Evolutionary conservation across 1,140 invertebrate genomes (phyloP).

Genomic region (Luehdorfia chinensis): DNA sequence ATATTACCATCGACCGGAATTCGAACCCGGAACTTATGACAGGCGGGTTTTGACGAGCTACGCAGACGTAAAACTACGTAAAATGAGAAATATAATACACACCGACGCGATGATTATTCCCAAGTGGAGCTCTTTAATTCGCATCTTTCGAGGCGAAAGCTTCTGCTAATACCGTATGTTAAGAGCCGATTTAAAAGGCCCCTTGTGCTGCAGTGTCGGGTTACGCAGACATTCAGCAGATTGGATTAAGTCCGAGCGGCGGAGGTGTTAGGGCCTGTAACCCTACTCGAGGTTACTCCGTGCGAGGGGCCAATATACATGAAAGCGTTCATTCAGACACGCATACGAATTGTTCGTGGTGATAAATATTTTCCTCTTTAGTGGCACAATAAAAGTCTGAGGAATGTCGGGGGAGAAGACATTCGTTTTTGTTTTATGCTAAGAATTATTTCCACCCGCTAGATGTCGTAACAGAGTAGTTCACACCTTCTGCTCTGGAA

Average conservation of each 20-base stretch:
- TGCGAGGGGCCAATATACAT: conserved; percentile 3
- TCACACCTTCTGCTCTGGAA: too few relatives aligned
- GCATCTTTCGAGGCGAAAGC: conserved; percentile 10
- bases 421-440: too few relatives aligned
- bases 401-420: conserved; percentile 6
- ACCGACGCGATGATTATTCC: too few relatives aligned
- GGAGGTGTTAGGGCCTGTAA: too few relatives aligned
- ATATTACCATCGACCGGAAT: too few relatives aligned
- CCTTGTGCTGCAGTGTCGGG: conserved; percentile 4
- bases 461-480: too few relatives aligned
- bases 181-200: conserved; percentile 12
- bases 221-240: conserved; percentile 14
- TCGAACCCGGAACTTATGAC: too few relatives aligned
- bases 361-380: conserved; percentile 19
- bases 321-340: conserved; percentile 25
- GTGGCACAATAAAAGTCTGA: conserved; percentile 12
- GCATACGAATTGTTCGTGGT: conserved; percentile 21
- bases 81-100: too few relatives aligned
- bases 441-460: too few relatives aligned
- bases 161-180: conserved; percentile 29
- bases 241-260: conserved; percentile 13
- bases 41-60: too few relatives aligned
- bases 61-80: too few relatives aligned
- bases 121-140: background rate
- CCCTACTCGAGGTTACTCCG: conserved; percentile 11